phyloP scores from a whole-genome alignment of 2,113 vertebrate species.

The Sinosuthora webbiana region DNA sequence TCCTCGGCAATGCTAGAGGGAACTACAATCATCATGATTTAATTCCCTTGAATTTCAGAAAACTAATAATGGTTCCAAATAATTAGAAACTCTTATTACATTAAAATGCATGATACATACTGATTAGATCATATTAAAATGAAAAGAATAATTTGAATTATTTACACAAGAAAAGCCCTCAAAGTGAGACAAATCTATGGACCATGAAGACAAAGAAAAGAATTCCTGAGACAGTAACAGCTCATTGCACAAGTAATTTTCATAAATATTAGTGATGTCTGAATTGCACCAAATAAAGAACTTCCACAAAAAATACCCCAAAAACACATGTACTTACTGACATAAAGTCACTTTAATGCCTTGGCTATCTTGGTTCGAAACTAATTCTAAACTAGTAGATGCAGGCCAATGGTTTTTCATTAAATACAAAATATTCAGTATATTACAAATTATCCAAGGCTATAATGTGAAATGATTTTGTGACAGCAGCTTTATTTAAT shows the following conservation, averaged over 20 bases:
- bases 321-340: neutral
- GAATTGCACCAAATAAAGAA: constrained; percentile 26
- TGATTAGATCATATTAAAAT: constrained; percentile 48
- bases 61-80: constrained; percentile 19
- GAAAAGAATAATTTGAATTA: constrained; percentile 50
- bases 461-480: constrained; percentile 29
- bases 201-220: constrained; percentile 55
- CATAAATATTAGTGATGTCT: constrained; percentile 29
- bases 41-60: constrained; percentile 23
- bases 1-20: neutral
- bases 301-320: neutral
- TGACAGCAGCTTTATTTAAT: constrained; percentile 18
- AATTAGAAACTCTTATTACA: constrained; percentile 59
- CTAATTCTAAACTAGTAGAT: constrained; percentile 29
- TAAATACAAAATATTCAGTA: constrained; percentile 34
- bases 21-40: constrained; percentile 4
- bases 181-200: constrained; percentile 3
- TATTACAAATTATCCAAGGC: constrained; percentile 42
- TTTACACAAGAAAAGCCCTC: neutral
- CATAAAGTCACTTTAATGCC: neutral
- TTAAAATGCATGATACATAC: constrained; percentile 55
- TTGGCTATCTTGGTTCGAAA: constrained; percentile 12
- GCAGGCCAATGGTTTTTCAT: constrained; percentile 25
- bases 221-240: constrained; percentile 25
- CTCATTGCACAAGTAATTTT: constrained; percentile 24